Conservation (phyloP, 2,797 vertebrate species). For the Cossypha caffra region DNA sequence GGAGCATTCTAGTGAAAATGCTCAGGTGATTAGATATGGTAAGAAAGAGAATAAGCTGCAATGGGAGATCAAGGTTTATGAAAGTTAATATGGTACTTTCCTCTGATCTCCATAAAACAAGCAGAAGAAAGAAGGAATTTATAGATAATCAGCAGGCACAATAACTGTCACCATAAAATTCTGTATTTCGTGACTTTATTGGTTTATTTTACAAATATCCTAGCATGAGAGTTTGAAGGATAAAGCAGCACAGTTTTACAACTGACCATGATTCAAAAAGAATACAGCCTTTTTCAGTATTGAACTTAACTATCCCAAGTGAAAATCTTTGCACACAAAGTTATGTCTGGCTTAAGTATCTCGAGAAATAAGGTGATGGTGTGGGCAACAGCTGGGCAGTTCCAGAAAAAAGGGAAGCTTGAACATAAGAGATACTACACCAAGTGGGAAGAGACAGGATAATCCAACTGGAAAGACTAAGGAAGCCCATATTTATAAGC, state of each 20-base stretch:
- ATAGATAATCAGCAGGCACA: neutral
- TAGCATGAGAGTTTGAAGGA: neutral
- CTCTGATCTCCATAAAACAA: neutral
- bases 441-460: neutral
- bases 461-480: neutral
- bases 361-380: neutral
- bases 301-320: neutral
- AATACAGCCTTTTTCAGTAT: neutral
- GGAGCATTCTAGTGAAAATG: neutral
- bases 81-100: neutral
- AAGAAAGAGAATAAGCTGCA: neutral
- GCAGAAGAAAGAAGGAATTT: neutral
- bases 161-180: neutral
- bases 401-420: neutral
- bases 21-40: neutral
- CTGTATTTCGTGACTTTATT: neutral
- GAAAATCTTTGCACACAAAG: neutral
- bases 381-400: neutral
- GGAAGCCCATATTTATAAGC: neutral
- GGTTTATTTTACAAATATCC: neutral
- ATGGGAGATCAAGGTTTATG: neutral
- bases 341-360: neutral
- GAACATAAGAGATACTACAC: neutral
- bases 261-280: neutral
- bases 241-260: neutral